Evolutionary conservation across 2,888 invertebrate genomes (phyloP), one percentile per base, ranked within the genome.

Genomic region (Xanthia icteritia): DNA sequence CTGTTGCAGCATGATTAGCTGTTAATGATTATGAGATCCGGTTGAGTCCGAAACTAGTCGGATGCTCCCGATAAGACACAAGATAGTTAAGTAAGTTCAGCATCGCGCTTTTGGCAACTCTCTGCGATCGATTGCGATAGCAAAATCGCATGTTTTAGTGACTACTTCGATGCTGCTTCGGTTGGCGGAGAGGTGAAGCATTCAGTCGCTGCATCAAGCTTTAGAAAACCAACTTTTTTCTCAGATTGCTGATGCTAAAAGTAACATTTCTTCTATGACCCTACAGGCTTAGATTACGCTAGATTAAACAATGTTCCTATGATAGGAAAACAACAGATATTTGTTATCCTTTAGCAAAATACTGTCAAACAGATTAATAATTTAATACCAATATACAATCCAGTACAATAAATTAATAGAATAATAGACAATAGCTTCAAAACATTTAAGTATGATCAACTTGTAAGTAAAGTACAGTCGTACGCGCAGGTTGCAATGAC

Each of bases 401-500:
- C 39, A 64, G 48, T 45, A 31, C 27, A 60, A 48, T 68, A 56
- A 72, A 80, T 45, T 42, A 58, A 67, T 69, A 65, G 58, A 68
- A 70, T 36, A 73, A 71, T 74, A 71, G 63, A 73, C 73, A 83
- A 83, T 86, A 81, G 72, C 76, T 74, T 70, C 15, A 69, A 65
- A 76, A 78, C 68, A 77, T 79, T 79, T 78, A 85, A 84, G 45
- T 79, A 82, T 79, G 79, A 84, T 79, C 86, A 79, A 83, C 76
- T 86, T 83, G 79, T 77, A 83, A 81, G 80, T 77, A 69, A 66
- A 67, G 76, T 79, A 72, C 23, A 65, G 84, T 75, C 81, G 85
- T 71, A 31, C 15, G 88, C 88, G 88, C 89, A 87, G 89, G 89
- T 89, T 89, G 88, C 70, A 65, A 36, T 93, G 92, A 92, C 93